A percentile compares a stretch with the other conserved stretches of the same genome.
Evolutionary conservation across 2,113 vertebrate species (phyloP).

Genomic region (Dicaeum eximium): DNA sequence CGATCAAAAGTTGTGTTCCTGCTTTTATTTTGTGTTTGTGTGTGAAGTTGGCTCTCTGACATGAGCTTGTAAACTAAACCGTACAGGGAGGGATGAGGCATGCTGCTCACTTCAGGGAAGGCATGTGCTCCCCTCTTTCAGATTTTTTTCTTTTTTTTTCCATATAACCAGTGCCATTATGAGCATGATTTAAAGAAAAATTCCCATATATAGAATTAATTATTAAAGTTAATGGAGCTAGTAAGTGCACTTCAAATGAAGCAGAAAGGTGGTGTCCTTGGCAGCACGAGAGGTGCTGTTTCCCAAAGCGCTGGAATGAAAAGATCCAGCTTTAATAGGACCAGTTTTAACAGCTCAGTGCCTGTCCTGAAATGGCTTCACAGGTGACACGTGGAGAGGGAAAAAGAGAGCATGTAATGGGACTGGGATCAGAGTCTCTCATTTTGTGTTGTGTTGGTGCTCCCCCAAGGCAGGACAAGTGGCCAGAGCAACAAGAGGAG

Average conservation of each 20-base stretch:
- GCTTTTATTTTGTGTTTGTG: conserved; percentile 40
- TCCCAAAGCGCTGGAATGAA: neutral
- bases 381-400: rapidly evolving
- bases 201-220: neutral
- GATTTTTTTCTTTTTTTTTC: neutral
- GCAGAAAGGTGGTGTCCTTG: neutral
- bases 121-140: neutral
- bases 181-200: neutral
- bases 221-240: neutral
- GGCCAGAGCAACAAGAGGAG: neutral
- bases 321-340: neutral
- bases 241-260: neutral
- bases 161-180: neutral
- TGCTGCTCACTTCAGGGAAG: neutral
- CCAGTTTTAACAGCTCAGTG: neutral
- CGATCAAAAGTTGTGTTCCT: conserved; percentile 29
- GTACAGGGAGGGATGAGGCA: neutral
- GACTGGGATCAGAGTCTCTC: neutral
- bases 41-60: conserved; percentile 2
- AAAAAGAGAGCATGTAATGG: neutral
- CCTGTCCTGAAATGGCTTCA: neutral
- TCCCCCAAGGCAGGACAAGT: neutral
- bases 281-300: neutral
- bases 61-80: conserved; percentile 15
- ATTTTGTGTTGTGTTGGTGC: neutral